A percentile compares a stretch with the other conserved stretches of the same genome.
Evolutionary conservation across 2,113 vertebrate species (phyloP).

Genomic region (Hyaena hyaena): DNA sequence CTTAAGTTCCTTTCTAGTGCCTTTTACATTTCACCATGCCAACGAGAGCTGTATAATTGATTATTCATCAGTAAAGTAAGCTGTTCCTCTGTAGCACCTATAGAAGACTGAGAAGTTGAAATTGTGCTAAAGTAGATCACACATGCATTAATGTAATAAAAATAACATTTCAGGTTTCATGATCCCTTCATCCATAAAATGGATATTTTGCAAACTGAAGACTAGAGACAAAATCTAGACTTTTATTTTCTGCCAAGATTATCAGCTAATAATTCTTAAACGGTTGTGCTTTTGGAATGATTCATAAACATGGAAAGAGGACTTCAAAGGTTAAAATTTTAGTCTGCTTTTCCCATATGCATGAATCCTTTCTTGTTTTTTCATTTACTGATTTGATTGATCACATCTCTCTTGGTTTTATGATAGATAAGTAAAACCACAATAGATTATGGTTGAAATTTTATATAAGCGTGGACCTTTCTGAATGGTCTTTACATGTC

Average conservation of each 20-base stretch:
- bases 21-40: background rate
- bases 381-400: slow-evolving; percentile 18
- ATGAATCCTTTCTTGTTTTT: background rate
- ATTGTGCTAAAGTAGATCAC: background rate
- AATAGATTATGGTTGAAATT: slow-evolving; percentile 17
- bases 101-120: background rate
- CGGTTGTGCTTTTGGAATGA: background rate
- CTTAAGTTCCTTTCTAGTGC: background rate
- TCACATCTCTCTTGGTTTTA: background rate
- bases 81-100: background rate
- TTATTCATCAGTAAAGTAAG: background rate
- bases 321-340: background rate
- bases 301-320: background rate
- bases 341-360: background rate
- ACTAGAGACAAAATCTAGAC: background rate
- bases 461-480: background rate
- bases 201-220: background rate
- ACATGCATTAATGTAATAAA: background rate
- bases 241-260: background rate
- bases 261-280: background rate
- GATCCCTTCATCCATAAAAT: background rate
- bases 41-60: background rate
- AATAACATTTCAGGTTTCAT: background rate
- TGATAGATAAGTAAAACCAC: slow-evolving; percentile 19
- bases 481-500: slow-evolving; percentile 61